Evolutionary conservation across 2,888 invertebrate genomes (phyloP), one percentile per base, ranked within the genome.

Genomic region (Omphaloscelis lunosa): DNA sequence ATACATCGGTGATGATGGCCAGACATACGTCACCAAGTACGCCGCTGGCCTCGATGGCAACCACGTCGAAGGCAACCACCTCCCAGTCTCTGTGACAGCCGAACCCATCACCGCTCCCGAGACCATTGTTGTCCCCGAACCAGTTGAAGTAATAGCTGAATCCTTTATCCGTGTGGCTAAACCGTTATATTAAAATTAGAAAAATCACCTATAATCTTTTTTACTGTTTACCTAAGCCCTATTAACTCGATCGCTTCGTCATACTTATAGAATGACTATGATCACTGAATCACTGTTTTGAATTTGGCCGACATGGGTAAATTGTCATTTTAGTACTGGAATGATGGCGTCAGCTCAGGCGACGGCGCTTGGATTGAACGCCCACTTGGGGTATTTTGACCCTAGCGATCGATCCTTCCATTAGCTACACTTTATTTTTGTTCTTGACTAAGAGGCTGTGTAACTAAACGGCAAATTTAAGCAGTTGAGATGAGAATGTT

Each of bases 21-120:
- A 93, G 83, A 91, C 89, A n/a, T 94, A 94, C 87, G 84, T 92
- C 65, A 93, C 93, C 4, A 6, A 93, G 80, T 95, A 93, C 85
- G 88, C 87, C 12, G 92, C 95, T 0, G 94, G 93, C 2, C 85
- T 92, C 12, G 91, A 94, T 59, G 95, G 95, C 9, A 82, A 80
- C 61, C 91, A 91, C 29, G 89, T 90, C 7, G 91, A 93, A 75
- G 93, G 91, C n/a, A 81, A 88, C 29, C 93, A 95, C 82, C 51
- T 94, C 41, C 90, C 91, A 72, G 84, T 88, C 0, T 87, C 92
- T n/a, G 89, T 89, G 34, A 86, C 87, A 1, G 82, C 90, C 34
- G 77, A 88, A 81, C 84, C 88, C 15, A 63, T 63, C 62, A 39
- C 15, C 58, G 65, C 23, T 34, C 39, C 63, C 2, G 70, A 79